phyloP scores from a whole-genome alignment of 2,113 vertebrate species.

The Catharus minimus region DNA sequence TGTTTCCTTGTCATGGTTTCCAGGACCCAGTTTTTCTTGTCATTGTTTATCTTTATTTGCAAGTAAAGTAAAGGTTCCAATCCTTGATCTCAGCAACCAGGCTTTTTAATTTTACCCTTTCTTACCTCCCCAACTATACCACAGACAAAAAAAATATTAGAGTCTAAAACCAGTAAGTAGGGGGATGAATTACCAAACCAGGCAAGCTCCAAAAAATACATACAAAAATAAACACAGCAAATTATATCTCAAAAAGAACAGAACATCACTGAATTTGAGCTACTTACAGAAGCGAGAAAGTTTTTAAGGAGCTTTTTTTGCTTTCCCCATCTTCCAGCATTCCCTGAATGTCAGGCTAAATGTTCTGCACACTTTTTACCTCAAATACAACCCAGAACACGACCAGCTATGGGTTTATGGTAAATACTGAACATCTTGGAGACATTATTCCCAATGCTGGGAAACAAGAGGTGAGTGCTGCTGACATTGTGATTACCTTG shows the following conservation, averaged over 20 bases:
- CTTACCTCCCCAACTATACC: not conserved
- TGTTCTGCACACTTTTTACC: not conserved
- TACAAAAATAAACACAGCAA: not conserved
- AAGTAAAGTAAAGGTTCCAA: not conserved
- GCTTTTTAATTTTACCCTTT: not conserved
- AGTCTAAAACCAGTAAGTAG: not conserved
- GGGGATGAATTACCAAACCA: not conserved
- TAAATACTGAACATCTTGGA: constrained; percentile 7
- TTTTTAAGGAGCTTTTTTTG: not conserved
- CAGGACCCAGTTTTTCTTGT: not conserved
- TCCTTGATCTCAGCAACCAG: not conserved
- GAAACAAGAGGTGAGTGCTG: not conserved
- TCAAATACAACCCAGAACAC: not conserved
- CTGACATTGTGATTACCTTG: constrained; percentile 81
- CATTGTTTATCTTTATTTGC: not conserved
- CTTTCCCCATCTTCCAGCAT: not conserved
- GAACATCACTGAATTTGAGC: not conserved
- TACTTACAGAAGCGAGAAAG: not conserved
- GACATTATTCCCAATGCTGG: not conserved
- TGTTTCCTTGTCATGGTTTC: not conserved
- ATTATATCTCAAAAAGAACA: not conserved
- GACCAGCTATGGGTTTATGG: not conserved
- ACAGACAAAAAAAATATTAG: not conserved
- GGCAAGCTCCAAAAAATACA: not conserved
- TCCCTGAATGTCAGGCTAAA: not conserved